phyloP scores from a whole-genome alignment of 2,113 vertebrate genomes.

The Gobio gobio region DNA sequence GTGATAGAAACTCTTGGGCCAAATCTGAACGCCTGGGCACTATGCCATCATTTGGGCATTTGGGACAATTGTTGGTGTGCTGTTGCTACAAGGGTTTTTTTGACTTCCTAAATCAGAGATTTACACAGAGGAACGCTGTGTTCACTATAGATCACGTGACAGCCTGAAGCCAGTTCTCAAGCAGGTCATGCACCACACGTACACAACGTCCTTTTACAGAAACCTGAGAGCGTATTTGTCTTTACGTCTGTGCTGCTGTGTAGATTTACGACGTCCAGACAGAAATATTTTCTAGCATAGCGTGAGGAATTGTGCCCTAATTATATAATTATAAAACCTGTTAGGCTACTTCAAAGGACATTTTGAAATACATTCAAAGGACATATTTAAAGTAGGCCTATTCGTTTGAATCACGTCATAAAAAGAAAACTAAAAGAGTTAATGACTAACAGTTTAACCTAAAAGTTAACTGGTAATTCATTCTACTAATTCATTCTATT shows the following conservation, averaged over 20 bases:
- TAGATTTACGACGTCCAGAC: neutral
- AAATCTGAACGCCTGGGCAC: neutral
- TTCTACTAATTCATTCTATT: too few relatives aligned
- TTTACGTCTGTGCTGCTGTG: neutral
- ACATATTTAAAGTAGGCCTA: neutral
- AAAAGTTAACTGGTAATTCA: too few relatives aligned
- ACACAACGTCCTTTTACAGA: neutral
- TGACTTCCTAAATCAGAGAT: neutral
- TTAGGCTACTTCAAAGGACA: too few relatives aligned
- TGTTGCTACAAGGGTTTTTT: slow-evolving; percentile 2
- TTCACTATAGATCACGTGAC: slow-evolving; percentile 16
- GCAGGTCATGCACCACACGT: neutral
- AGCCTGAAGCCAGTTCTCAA: neutral
- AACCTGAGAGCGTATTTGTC: neutral
- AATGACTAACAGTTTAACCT: neutral
- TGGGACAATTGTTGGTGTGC: slow-evolving; percentile 35
- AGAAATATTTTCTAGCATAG: neutral
- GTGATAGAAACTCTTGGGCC: neutral
- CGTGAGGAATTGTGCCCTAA: neutral
- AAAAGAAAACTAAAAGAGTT: neutral
- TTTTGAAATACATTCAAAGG: neutral
- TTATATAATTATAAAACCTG: neutral
- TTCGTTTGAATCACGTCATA: neutral
- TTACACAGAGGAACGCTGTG: neutral
- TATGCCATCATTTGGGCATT: slow-evolving; percentile 17